Conservation (phyloP, 2,888 invertebrate species). For the Caenorhabditis sulstoni region DNA sequence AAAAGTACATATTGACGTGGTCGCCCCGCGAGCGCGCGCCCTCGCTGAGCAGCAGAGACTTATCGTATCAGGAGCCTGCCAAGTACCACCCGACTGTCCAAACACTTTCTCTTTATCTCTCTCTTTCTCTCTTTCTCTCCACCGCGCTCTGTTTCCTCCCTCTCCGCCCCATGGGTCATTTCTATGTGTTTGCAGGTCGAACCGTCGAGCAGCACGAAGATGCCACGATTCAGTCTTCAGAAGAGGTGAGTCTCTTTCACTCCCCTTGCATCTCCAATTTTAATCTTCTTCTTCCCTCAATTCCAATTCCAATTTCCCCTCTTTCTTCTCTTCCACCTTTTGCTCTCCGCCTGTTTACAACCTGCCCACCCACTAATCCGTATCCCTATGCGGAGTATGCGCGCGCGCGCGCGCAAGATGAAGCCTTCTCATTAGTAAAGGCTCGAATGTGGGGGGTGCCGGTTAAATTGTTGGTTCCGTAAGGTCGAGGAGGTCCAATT, state of each 20-base stretch:
- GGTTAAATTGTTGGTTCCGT: too few species aligned
- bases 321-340: too few species aligned
- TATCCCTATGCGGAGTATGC: too few species aligned
- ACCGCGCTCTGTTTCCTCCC: background rate
- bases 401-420: background rate
- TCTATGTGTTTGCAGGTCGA: slow-evolving; percentile 21
- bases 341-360: too few species aligned
- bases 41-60: slow-evolving; percentile 1
- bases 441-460: too few species aligned
- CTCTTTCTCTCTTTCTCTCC: slow-evolving; percentile 8
- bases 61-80: slow-evolving; percentile 27
- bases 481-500: too few species aligned
- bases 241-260: slow-evolving; percentile 21
- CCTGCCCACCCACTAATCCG: too few species aligned
- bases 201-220: background rate
- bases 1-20: slow-evolving; percentile 36
- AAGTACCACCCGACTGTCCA: slow-evolving; percentile 28
- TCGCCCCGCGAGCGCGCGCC: background rate
- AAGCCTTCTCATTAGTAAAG: too few species aligned
- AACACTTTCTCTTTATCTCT: background rate
- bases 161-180: background rate
- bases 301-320: too few species aligned
- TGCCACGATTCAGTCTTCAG: slow-evolving; percentile 26
- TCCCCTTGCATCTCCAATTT: too few species aligned
- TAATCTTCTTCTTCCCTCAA: too few species aligned